phyloP scores from a whole-genome alignment of 2,113 vertebrate species.

The Sorex araneus region DNA sequence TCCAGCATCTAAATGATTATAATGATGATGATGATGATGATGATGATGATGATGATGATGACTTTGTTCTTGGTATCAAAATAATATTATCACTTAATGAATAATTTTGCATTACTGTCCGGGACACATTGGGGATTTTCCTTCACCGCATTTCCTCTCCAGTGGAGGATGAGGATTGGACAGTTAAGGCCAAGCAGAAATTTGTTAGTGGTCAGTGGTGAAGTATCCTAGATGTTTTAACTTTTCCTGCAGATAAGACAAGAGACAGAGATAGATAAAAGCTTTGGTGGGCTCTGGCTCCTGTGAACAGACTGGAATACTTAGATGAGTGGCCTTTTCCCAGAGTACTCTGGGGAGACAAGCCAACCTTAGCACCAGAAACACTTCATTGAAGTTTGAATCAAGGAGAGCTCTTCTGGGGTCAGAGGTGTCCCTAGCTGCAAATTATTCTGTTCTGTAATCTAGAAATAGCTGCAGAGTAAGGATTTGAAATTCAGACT shows the following conservation, averaged over 20 bases:
- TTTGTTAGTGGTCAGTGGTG: neutral
- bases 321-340: neutral
- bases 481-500: neutral
- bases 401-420: neutral
- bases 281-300: neutral
- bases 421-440: neutral
- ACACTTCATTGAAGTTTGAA: neutral
- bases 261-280: neutral
- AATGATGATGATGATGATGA: neutral
- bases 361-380: neutral
- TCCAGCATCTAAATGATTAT: neutral
- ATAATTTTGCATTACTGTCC: slow-evolving; percentile 1
- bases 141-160: slow-evolving; percentile 39
- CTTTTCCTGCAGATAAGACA: slow-evolving; percentile 11
- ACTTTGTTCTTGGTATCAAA: neutral
- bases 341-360: neutral
- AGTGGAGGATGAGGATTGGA: slow-evolving; percentile 41
- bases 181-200: slow-evolving; percentile 4
- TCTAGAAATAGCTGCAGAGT: neutral
- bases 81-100: slow-evolving; percentile 24
- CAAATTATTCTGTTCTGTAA: neutral
- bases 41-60: neutral
- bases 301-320: neutral
- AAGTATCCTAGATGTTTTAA: neutral
- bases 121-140: slow-evolving; percentile 31